Evolutionary conservation across 2,113 vertebrate genomes (phyloP).

Genomic region (Pelodiscus sinensis): DNA sequence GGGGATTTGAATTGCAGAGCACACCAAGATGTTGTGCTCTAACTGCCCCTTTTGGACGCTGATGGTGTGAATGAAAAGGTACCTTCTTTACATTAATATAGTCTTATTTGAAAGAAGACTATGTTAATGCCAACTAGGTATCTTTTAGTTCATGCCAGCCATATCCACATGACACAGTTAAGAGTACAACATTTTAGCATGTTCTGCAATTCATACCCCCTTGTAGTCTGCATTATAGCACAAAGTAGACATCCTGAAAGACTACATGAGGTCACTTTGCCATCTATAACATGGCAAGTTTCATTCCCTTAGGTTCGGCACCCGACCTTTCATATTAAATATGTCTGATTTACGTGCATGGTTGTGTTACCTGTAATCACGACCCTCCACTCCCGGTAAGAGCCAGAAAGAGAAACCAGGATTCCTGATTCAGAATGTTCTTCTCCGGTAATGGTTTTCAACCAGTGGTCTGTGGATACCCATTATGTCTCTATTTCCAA

Average conservation of each 20-base stretch:
- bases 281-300: not conserved
- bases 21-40: not conserved
- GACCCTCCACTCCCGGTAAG: not conserved
- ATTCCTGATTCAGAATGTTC: not conserved
- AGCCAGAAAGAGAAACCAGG: not conserved
- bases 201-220: not conserved
- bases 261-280: not conserved
- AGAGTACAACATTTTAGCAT: not conserved
- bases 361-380: not conserved
- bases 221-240: not conserved
- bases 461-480: not conserved
- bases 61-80: not conserved
- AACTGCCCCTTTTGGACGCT: not conserved
- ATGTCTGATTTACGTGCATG: not conserved
- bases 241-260: not conserved
- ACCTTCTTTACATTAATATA: not conserved
- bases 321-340: not conserved
- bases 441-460: not conserved
- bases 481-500: not conserved
- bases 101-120: too few relatives aligned
- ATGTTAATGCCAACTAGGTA: too few relatives aligned
- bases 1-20: not conserved
- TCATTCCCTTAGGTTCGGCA: not conserved
- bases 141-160: not conserved
- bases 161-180: not conserved